Conservation (phyloP, 2,888 invertebrate species). For the Thera obeliscata region DNA sequence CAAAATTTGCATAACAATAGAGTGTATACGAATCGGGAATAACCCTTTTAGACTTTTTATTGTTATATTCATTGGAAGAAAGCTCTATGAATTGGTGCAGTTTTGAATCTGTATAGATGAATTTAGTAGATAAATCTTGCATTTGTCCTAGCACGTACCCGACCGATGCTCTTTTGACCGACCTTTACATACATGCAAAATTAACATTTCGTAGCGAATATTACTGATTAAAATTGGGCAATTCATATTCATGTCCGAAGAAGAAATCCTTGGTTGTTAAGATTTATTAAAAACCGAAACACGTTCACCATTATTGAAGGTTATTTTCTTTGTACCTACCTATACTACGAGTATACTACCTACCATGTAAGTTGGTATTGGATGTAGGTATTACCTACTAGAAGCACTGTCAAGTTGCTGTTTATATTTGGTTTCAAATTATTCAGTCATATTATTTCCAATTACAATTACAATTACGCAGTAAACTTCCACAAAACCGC, state of each 20-base stretch:
- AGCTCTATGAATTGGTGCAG: no score
- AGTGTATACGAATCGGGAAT: no score
- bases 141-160: neutral
- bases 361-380: neutral
- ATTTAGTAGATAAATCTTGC: no score
- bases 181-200: slow-evolving; percentile 20
- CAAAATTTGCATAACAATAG: no score
- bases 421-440: slow-evolving; percentile 1
- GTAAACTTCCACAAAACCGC: no score
- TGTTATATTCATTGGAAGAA: no score
- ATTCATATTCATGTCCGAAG: slow-evolving; percentile 33
- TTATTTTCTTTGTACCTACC: slow-evolving; percentile 14
- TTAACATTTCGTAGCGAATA: slow-evolving; percentile 3
- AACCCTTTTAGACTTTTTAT: no score
- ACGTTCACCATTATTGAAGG: slow-evolving; percentile 23
- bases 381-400: neutral
- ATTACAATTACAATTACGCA: no score
- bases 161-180: slow-evolving; percentile 15
- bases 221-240: slow-evolving; percentile 21
- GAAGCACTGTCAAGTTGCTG: no score
- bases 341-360: neutral
- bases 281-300: slow-evolving; percentile 27
- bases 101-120: no score
- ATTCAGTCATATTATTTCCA: neutral
- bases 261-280: slow-evolving; percentile 30